Percentiles rank a stretch among this genome's conserved stretches.
Conservation (phyloP, 2,797 vertebrate species). For the Diplodus sargus region DNA sequence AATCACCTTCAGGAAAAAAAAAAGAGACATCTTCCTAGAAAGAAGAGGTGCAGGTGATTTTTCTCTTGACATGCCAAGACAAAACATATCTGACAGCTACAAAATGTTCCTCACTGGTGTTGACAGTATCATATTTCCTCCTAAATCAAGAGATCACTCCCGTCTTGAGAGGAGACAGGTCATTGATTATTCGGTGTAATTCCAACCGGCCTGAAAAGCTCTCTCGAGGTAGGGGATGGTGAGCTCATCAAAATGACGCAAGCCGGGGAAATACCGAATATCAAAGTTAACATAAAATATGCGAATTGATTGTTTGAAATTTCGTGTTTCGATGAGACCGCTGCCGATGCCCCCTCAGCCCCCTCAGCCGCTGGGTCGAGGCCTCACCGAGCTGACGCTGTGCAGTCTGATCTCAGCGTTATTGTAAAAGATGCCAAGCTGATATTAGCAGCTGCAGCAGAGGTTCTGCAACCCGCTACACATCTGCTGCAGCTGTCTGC, state of each 20-base stretch:
- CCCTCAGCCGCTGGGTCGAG: background rate
- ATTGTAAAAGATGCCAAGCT: background rate
- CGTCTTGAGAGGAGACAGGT: constrained; percentile 25
- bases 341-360: background rate
- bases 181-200: constrained; percentile 56
- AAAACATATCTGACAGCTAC: constrained; percentile 49
- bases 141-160: constrained; percentile 48
- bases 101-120: constrained; percentile 35
- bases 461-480: background rate
- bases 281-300: constrained; percentile 30
- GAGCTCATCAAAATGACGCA: constrained; percentile 45
- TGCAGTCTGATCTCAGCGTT: background rate
- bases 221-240: constrained; percentile 16
- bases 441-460: background rate
- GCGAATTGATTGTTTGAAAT: constrained; percentile 14
- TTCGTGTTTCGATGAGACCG: constrained; percentile 5
- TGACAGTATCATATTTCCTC: constrained; percentile 44
- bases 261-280: constrained; percentile 38
- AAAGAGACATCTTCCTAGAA: constrained; percentile 27
- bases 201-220: constrained; percentile 10
- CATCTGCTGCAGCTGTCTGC: background rate
- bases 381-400: background rate
- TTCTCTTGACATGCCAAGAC: constrained; percentile 29
- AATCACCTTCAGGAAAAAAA: constrained; percentile 37
- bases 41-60: constrained; percentile 25